Evolutionary conservation across 2,888 invertebrate genomes (phyloP), one percentile per base, ranked within the genome.

Genomic region (Acanthoscelides obtectus): DNA sequence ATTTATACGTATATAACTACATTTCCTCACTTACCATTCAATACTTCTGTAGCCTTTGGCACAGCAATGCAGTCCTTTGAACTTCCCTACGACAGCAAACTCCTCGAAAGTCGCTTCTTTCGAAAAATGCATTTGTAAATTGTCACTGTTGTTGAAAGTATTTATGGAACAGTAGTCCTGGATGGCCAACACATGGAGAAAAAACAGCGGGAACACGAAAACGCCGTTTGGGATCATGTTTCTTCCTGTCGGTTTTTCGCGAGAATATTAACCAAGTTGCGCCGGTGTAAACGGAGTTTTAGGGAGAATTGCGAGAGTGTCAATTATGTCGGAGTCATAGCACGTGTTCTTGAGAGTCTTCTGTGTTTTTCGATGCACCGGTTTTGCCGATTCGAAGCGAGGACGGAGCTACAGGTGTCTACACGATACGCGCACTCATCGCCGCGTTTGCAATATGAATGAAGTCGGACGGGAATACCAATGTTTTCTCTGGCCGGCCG

Each of bases 11-110:
- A 63, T 12, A 63, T 63, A 8, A 8, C 8, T 12, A 19, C 19
- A 68, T 8, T 22, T 68, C 22, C 22, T 12, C 45, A 88, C 91
- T 90, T 80, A 93, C 93, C 93, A 93, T 87, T 93, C 93, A 78
- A 93, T 93, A 83, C 93, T 93, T 74, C 92, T 86, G 82, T 93
- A 93, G 75, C 92, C 92, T 80, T 91, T 90, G 70, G 92, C 90
- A 82, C 93, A 93, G 85, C 93, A 93, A 82, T 93, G 92, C 67
- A 93, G 88, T 75, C 91, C 92, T 83, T 93, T 93, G 86, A 93
- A 92, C 74, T 89, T 88, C 72, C 90, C 89, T 72, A 89, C 88
- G 78, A 91, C 88, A 17, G 91, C 92, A 82, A 90, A 93, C 80
- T 93, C 93, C 76, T 86, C 86, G 17, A 88, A 87, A 72, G 90